A percentile compares a stretch with the other conserved stretches of the same genome.
These are phyloP conservation scores for Sylvicapra grimmia DNA, from an alignment of 2,113 vertebrate genomes.

Conservation along the genomic window DNA sequence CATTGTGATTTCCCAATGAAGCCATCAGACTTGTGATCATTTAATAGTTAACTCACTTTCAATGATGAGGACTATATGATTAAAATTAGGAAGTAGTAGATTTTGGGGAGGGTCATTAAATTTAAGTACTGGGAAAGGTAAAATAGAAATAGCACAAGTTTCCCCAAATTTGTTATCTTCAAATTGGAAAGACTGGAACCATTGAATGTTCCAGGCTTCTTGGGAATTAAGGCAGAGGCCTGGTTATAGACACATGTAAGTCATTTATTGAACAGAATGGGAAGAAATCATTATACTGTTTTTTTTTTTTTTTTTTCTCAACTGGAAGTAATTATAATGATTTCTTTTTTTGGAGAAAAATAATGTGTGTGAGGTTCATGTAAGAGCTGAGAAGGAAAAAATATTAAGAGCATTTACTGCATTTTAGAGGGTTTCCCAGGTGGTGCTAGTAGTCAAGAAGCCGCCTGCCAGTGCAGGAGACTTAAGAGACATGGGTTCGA, in stretches of 20 bases:
- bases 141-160: neutral
- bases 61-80: neutral
- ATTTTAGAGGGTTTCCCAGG: neutral
- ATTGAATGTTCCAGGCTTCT: neutral
- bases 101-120: neutral
- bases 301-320: neutral
- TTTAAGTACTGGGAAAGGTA: neutral
- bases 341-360: slow-evolving; percentile 3
- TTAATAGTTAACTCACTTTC: neutral
- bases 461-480: neutral
- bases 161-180: neutral
- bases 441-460: neutral
- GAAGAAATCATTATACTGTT: neutral
- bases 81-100: neutral
- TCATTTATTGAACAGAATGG: neutral
- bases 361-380: neutral
- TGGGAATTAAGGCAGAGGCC: neutral
- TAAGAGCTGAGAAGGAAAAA: neutral
- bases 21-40: neutral
- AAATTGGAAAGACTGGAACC: neutral
- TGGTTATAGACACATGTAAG: neutral
- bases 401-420: neutral
- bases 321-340: neutral
- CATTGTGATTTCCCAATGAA: neutral
- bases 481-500: neutral